Percentiles rank a stretch among this genome's conserved stretches.
phyloP scores from a whole-genome alignment of 1,140 invertebrate species.

The Coptotermes formosanus region DNA sequence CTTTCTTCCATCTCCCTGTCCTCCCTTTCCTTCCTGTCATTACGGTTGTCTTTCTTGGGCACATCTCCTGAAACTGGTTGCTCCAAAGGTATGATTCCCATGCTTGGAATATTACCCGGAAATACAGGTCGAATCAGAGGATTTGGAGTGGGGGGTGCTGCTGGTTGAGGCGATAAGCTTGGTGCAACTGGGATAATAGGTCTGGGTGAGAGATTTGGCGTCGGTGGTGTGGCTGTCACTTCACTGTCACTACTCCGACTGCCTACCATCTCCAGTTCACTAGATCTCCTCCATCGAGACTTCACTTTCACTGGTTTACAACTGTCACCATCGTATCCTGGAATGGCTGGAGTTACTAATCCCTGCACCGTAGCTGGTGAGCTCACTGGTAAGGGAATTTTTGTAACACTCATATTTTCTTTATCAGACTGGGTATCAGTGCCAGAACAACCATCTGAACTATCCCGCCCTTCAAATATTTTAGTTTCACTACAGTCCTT shows the following conservation, averaged over 20 bases:
- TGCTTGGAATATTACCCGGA: neutral
- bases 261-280: slow-evolving; percentile 75
- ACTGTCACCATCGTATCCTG: slow-evolving; percentile 20
- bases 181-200: slow-evolving; percentile 35
- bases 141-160: slow-evolving; percentile 46
- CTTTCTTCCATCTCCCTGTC: slow-evolving; percentile 43
- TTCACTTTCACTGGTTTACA: slow-evolving; percentile 79
- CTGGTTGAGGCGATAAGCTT: slow-evolving; percentile 45
- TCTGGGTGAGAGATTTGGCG: slow-evolving; percentile 33
- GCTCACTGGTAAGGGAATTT: slow-evolving; percentile 22
- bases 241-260: slow-evolving; percentile 34
- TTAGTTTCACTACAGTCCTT: neutral
- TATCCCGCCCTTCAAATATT: neutral
- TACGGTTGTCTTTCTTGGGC: slow-evolving; percentile 23
- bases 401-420: slow-evolving; percentile 7
- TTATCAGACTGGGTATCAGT: slow-evolving; percentile 7
- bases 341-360: neutral
- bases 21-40: slow-evolving; percentile 32
- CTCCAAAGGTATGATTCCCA: neutral
- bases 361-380: neutral
- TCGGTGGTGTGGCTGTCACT: slow-evolving; percentile 32
- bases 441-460: slow-evolving; percentile 10
- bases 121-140: slow-evolving; percentile 8
- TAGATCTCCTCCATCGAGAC: slow-evolving; percentile 77
- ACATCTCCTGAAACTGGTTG: neutral